Conservation (phyloP, 2,113 vertebrate species). For the Martes martes region DNA sequence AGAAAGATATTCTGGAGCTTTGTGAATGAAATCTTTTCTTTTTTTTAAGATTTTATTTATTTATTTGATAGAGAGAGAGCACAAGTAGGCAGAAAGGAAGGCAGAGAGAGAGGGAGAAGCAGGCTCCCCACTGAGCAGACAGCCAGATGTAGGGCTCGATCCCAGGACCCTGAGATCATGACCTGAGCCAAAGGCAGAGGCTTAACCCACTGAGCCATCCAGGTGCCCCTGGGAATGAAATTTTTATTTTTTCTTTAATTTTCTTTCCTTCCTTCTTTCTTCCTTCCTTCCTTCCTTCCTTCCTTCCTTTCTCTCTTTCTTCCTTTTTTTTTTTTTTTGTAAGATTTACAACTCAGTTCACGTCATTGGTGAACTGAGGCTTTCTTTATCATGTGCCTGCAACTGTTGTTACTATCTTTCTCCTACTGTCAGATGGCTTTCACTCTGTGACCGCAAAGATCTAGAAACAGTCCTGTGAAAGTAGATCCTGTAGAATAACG, state of each 20-base stretch:
- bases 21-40: conserved; percentile 43
- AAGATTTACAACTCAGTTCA: conserved; percentile 75
- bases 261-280: conserved; percentile 59
- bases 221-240: conserved; percentile 28
- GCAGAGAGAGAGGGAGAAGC: too few relatives aligned
- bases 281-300: conserved; percentile 62
- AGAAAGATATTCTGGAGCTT: conserved; percentile 22
- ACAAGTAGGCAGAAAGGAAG: too few relatives aligned
- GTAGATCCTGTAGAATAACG: neutral
- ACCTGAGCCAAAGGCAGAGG: too few relatives aligned
- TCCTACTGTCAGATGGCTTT: conserved; percentile 81
- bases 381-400: conserved; percentile 78
- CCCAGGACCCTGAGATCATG: too few relatives aligned
- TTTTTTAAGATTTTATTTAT: neutral
- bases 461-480: conserved; percentile 65
- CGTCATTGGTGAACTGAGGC: conserved; percentile 67
- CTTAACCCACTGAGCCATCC: too few relatives aligned
- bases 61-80: too few relatives aligned
- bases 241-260: conserved; percentile 1
- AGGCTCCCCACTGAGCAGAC: too few relatives aligned
- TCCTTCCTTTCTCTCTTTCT: conserved; percentile 50
- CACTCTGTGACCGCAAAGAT: conserved; percentile 76
- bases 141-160: too few relatives aligned
- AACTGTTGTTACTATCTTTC: conserved; percentile 79
- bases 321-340: conserved; percentile 77